phyloP scores from a whole-genome alignment of 2,113 vertebrate species.

The Rafetus swinhoei region DNA sequence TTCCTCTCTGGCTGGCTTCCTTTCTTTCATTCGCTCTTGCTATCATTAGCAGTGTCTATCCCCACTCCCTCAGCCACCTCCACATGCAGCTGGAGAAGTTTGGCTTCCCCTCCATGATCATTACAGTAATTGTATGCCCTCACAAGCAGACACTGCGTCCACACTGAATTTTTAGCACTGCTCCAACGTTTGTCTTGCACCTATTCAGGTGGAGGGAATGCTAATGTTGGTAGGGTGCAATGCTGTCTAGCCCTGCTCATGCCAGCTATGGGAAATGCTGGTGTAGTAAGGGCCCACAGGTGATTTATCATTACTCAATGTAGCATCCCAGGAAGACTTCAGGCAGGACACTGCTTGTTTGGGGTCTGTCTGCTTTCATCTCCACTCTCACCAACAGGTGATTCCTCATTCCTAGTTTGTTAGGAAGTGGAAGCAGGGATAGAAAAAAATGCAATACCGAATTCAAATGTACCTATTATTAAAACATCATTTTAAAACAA shows the following conservation, averaged over 20 bases:
- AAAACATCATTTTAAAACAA: not conserved
- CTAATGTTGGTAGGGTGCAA: not conserved
- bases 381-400: not conserved
- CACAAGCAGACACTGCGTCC: not conserved
- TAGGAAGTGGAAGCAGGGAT: not conserved
- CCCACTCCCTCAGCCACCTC: not conserved
- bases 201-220: rapidly evolving
- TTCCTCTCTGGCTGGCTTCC: not conserved
- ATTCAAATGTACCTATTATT: not conserved
- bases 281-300: not conserved
- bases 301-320: not conserved
- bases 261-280: rapidly evolving
- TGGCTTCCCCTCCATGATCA: not conserved
- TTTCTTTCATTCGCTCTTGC: not conserved
- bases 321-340: not conserved
- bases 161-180: not conserved
- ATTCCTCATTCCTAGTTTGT: not conserved
- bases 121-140: not conserved
- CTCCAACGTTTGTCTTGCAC: not conserved
- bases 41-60: not conserved
- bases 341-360: not conserved
- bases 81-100: rapidly evolving
- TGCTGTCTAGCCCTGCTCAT: rapidly evolving
- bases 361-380: not conserved
- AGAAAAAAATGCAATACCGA: not conserved